Evolutionary conservation across 2,113 vertebrate genomes (phyloP), one percentile per base, ranked within the genome.

Genomic region (Cairina moschata): DNA sequence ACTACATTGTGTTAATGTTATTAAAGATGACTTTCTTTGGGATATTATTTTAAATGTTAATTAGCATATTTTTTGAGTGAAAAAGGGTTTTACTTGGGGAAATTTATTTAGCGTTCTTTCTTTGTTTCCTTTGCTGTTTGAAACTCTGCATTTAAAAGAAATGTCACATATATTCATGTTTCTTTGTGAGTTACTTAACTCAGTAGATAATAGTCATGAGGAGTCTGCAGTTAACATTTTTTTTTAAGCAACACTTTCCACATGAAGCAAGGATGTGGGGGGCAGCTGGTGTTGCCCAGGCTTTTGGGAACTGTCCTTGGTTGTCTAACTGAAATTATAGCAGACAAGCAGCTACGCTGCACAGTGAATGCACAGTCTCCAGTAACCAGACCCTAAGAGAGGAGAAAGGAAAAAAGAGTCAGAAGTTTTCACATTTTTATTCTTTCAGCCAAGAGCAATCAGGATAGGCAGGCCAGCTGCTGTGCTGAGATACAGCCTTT

Each of bases 41-140:
- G 74, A 28, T 77, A 21, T n/a, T 79, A 5, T 50, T 21, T 38
- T 58, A 71, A 63, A 36, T 26, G 14, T 3, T 75, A 71, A 71
- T 48, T 58, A 15, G 26, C 9, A 1, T 56, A 56, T 1, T 26
- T 88, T 74, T 66, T 0, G 25, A 48, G 55, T 48, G 10, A 66
- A 8, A 71, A 82, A 92, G 22, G 5, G 2, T 13, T 4, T 74
- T 73, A 34, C 34, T 10, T 28, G 21, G 40, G 32, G 44, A 66
- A 31, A 74, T 65, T 38, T 46, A 38, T 48, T 38, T 40, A 13
- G 16, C 71, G 25, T 52, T 59, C 12, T 13, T 62, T 72, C 40
- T 79, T 91, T 91, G 46, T 80, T 89, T 95, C n/a, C 59, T 60
- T 25, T 60, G 42, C 16, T n/a, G 8, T 74, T 78, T 81, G 59